A percentile compares a stretch with the other conserved stretches of the same genome.
Evolutionary conservation across 2,113 vertebrate species (phyloP).

Genomic region (Tor tambroides): DNA sequence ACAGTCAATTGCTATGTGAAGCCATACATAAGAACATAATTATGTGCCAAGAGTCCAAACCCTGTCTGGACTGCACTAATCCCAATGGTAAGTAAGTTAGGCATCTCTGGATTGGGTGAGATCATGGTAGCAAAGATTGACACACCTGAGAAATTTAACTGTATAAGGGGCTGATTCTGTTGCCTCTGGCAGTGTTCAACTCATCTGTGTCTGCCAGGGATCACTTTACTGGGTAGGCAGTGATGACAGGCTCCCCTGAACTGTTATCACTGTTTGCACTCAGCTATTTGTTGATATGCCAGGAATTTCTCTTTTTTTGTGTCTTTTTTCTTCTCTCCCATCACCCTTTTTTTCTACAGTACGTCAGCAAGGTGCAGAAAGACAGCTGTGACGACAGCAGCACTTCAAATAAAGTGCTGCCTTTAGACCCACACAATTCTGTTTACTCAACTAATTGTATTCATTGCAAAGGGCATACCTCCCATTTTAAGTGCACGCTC

Average conservation of each 20-base stretch:
- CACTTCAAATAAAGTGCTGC: slow-evolving; percentile 38
- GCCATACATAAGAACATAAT: slow-evolving; percentile 41
- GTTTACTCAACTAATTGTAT: slow-evolving; percentile 53
- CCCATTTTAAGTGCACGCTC: slow-evolving; percentile 14
- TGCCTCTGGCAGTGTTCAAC: slow-evolving; percentile 34
- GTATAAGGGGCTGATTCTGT: slow-evolving; percentile 37
- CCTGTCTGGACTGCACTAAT: slow-evolving; percentile 25
- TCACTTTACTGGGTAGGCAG: slow-evolving; percentile 39
- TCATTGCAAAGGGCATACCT: slow-evolving; percentile 25
- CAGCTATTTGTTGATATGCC: slow-evolving; percentile 53
- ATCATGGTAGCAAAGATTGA: slow-evolving; percentile 18
- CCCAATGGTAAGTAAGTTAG: neutral
- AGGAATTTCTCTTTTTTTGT: slow-evolving; percentile 48
- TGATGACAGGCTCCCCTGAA: slow-evolving; percentile 52
- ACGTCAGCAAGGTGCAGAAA: slow-evolving; percentile 44
- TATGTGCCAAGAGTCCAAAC: slow-evolving; percentile 26
- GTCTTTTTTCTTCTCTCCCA: neutral
- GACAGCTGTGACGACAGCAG: slow-evolving; percentile 45
- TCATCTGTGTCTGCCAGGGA: slow-evolving; percentile 37
- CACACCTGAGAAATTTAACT: slow-evolving; percentile 49
- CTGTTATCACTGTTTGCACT: slow-evolving; percentile 48
- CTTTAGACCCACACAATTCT: slow-evolving; percentile 22
- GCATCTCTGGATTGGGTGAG: neutral
- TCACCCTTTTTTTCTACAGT: slow-evolving; percentile 20
- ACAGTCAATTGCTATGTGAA: slow-evolving; percentile 41